Evolutionary conservation across 92 coral and sea anemone species (phyloP), one percentile per base, ranked within the genome.

Genomic region (Parazoanthus darwini): DNA sequence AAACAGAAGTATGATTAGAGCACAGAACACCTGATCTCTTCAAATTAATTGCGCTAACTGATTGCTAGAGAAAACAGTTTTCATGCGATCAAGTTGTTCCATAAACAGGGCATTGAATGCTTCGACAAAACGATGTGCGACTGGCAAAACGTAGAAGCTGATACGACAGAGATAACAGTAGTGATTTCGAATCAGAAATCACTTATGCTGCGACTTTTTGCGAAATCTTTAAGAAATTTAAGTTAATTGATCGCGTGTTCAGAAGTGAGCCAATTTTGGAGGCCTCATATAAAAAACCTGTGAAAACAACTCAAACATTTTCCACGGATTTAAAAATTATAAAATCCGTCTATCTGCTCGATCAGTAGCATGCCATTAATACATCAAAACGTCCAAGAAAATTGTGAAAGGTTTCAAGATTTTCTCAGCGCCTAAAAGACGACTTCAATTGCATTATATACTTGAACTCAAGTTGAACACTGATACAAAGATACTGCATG

Each of bases 81-180:
- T 63, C 15, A 63, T 63, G 68, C 68, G 68, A 63, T 63, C 68
- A 63, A 2, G 26, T 20, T 63, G 70, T 63, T 63, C 70, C 70
- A 63, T 63, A 63, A 63, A 63, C 70, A 63, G 26, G 15, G 25
- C 5, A 22, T 4, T 63, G 37, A 50, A 22, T 26, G 11, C 11
- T 74, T 35, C 5, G 80, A 77, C 14, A 77, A 77, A 77, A 63
- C 22, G 70, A 63, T 63, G 70, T 63, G 25, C 70, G 25, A 63
- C 68, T 63, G 23, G n/a, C 6, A 44, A 18, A 63, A 63, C 33
- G 33, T 29, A 18, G 18, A 80, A 58, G 48, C 85, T 80, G 85
- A 56, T 26, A 56, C 15, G 85, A 79, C 83, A 80, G 36, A 58
- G 85, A 80, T 80, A 80, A 80, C 26, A 13, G 26, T 54, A 22